Percentiles rank a stretch among this genome's conserved stretches.
These are phyloP conservation scores for Drosophila melanosoma DNA, from an alignment of 2,888 invertebrate genomes.

Conservation along the genomic window DNA sequence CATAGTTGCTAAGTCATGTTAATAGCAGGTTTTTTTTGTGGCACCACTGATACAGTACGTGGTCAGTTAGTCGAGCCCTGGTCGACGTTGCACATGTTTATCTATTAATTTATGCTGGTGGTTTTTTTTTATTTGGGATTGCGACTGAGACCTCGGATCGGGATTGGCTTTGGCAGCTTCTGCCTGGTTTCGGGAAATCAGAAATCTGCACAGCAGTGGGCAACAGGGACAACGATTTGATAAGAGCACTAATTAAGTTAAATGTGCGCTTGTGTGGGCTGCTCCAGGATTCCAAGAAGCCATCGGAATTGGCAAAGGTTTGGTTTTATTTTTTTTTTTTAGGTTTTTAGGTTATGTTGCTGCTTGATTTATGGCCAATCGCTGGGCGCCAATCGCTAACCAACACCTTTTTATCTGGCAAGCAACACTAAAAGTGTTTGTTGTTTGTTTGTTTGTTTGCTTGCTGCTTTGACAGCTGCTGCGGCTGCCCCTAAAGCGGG, in stretches of 20 bases:
- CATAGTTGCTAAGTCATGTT: background rate
- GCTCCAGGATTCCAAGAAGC: slow-evolving; percentile 19
- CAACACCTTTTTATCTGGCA: slow-evolving; percentile 63
- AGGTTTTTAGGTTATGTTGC: slow-evolving; percentile 8
- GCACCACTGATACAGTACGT: slow-evolving; percentile 46
- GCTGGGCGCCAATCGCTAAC: slow-evolving; percentile 5
- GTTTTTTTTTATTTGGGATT: slow-evolving; percentile 62
- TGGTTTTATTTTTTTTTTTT: background rate
- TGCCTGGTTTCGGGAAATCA: slow-evolving; percentile 54
- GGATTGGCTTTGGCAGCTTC: slow-evolving; percentile 11
- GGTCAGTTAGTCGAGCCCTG: slow-evolving; percentile 32
- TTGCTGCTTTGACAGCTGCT: slow-evolving; percentile 40
- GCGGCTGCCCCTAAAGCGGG: slow-evolving; percentile 22
- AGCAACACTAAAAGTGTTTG: slow-evolving; percentile 56
- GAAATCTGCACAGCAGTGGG: slow-evolving; percentile 60
- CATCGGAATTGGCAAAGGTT: slow-evolving; percentile 42
- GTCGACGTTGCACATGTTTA: slow-evolving; percentile 65
- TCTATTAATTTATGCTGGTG: slow-evolving; percentile 83
- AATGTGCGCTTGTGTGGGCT: slow-evolving; percentile 66
- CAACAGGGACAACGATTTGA: slow-evolving; percentile 60
- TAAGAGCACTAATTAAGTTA: slow-evolving; percentile 76
- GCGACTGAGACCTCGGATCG: slow-evolving; percentile 40
- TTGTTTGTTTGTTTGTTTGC: slow-evolving; percentile 28
- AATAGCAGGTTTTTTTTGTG: background rate
- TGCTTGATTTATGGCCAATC: slow-evolving; percentile 39